Evolutionary conservation across 2,797 vertebrate species (phyloP).

Genomic region (Hippoglossus hippoglossus): DNA sequence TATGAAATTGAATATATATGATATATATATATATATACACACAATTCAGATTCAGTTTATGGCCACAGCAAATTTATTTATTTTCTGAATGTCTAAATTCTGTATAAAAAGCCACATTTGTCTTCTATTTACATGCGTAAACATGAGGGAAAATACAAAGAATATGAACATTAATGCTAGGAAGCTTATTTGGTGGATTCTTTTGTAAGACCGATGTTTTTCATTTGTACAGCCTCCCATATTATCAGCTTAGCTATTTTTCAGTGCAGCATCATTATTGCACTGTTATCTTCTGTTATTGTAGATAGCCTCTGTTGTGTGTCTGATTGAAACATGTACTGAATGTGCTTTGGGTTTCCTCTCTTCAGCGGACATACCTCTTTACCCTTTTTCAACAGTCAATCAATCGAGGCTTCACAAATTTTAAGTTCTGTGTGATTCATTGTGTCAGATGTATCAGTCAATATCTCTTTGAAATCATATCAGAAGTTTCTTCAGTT

Average conservation of each 20-base stretch:
- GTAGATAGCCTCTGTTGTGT: slow-evolving; percentile 70
- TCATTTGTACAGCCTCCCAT: slow-evolving; percentile 77
- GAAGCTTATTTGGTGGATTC: slow-evolving; percentile 45
- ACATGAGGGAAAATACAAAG: slow-evolving; percentile 82
- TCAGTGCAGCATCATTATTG: slow-evolving; percentile 58
- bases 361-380: slow-evolving; percentile 70
- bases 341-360: slow-evolving; percentile 67
- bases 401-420: slow-evolving; percentile 2
- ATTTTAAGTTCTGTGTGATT: not conserved
- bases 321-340: slow-evolving; percentile 73
- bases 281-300: slow-evolving; percentile 58
- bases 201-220: slow-evolving; percentile 63
- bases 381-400: slow-evolving; percentile 50
- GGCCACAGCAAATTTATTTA: slow-evolving; percentile 87
- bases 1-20: slow-evolving; percentile 77
- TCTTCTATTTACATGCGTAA: slow-evolving; percentile 79
- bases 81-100: slow-evolving; percentile 88
- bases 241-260: slow-evolving; percentile 75
- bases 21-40: slow-evolving; percentile 71
- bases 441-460: slow-evolving; percentile 45
- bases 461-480: slow-evolving; percentile 53
- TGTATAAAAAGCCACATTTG: slow-evolving; percentile 82
- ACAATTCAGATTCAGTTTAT: slow-evolving; percentile 80
- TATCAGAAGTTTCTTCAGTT: slow-evolving; percentile 23
- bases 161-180: slow-evolving; percentile 69